Evolutionary conservation across 2,797 vertebrate species (phyloP).

Genomic region (Harpagifer antarcticus): DNA sequence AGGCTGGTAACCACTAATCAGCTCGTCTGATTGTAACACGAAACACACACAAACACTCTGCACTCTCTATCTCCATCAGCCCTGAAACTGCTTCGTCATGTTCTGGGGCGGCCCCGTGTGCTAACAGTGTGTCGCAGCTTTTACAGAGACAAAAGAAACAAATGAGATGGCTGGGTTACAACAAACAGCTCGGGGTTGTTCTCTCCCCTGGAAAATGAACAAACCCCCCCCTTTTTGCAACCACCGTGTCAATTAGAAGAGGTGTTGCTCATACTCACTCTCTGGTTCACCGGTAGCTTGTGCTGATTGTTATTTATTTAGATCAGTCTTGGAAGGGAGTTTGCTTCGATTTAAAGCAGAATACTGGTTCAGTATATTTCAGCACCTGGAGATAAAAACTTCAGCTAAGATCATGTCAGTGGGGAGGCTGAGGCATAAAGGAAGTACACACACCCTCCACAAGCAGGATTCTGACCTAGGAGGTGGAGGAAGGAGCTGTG

Average conservation of each 20-base stretch:
- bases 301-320: slow-evolving; percentile 72
- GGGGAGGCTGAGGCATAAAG: slow-evolving; percentile 54
- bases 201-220: slow-evolving; percentile 70
- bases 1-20: slow-evolving; percentile 81
- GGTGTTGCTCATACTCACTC: slow-evolving; percentile 60
- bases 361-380: slow-evolving; percentile 35
- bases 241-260: slow-evolving; percentile 67
- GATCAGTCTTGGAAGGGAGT: slow-evolving; percentile 45
- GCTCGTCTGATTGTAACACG: slow-evolving; percentile 70
- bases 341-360: slow-evolving; percentile 42
- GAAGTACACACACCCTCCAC: slow-evolving; percentile 64
- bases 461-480: slow-evolving; percentile 60
- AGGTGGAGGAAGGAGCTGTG: slow-evolving; percentile 52
- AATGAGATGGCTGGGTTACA: slow-evolving; percentile 75
- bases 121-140: slow-evolving; percentile 72
- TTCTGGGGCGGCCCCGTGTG: slow-evolving; percentile 55
- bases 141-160: slow-evolving; percentile 77
- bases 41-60: slow-evolving; percentile 41
- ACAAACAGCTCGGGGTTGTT: slow-evolving; percentile 74
- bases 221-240: slow-evolving; percentile 29
- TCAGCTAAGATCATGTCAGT: slow-evolving; percentile 43
- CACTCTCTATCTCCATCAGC: slow-evolving; percentile 68
- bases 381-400: slow-evolving; percentile 52
- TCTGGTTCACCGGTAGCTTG: slow-evolving; percentile 56
- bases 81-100: slow-evolving; percentile 65